phyloP scores from a whole-genome alignment of 2,797 vertebrate genomes.

The Nasua narica region DNA sequence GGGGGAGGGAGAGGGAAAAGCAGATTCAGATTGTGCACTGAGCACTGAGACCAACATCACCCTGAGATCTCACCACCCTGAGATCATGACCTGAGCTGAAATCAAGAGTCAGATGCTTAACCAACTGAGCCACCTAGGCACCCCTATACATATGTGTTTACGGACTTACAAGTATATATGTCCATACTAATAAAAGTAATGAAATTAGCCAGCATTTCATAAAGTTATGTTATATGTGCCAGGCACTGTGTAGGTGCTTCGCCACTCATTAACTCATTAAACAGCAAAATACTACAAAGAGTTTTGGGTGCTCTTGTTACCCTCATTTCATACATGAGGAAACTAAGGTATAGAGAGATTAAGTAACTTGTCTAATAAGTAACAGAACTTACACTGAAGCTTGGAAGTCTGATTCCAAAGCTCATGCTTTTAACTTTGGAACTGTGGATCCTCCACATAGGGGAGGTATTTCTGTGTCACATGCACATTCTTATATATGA shows the following conservation, averaged over 20 bases:
- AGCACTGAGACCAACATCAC: not conserved
- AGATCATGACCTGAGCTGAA: not conserved
- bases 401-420: not conserved
- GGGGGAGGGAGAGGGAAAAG: not conserved
- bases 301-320: not conserved
- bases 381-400: not conserved
- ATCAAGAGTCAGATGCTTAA: not conserved
- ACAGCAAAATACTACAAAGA: not conserved
- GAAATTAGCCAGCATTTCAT: slow-evolving; percentile 6
- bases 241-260: not conserved
- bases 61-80: not conserved
- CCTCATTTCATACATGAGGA: not conserved
- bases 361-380: slow-evolving; percentile 4
- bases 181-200: not conserved
- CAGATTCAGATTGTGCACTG: not conserved
- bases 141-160: not conserved
- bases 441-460: not conserved
- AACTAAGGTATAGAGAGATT: not conserved
- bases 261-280: slow-evolving; percentile 12
- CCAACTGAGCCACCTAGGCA: not conserved
- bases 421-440: not conserved
- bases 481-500: not conserved
- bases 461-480: not conserved
- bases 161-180: not conserved
- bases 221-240: not conserved